Conservation (phyloP, 2,888 invertebrate species). For the Agonopterix alstromeriana region DNA sequence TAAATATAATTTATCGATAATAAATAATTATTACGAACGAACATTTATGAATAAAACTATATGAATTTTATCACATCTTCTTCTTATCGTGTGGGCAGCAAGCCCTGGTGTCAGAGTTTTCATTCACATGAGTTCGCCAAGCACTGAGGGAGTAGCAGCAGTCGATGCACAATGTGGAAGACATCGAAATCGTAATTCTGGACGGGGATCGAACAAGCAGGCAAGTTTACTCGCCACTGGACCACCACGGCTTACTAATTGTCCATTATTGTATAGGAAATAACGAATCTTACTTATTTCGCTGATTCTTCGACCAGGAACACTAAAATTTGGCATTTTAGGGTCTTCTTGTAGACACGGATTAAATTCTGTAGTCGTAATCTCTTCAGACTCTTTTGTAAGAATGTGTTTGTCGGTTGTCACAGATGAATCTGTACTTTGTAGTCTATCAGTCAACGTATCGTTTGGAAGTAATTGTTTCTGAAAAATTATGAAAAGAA, state of each 20-base stretch:
- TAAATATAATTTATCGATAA: constrained; percentile 7
- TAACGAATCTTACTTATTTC: constrained; percentile 29
- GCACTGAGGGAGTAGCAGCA: too few species aligned
- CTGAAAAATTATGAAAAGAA: neutral
- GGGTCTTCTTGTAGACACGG: constrained; percentile 24
- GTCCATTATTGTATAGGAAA: neutral
- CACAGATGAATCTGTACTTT: neutral
- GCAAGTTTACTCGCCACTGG: too few species aligned
- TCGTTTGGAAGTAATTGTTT: neutral
- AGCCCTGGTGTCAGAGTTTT: too few species aligned
- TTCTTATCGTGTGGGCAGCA: too few species aligned
- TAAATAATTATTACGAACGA: too few species aligned
- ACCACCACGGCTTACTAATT: too few species aligned
- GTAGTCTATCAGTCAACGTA: neutral
- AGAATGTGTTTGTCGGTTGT: constrained; percentile 1
- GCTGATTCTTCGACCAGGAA: constrained; percentile 28
- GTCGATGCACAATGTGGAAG: too few species aligned
- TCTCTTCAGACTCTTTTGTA: too few species aligned
- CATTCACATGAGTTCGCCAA: neutral
- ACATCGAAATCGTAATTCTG: too few species aligned
- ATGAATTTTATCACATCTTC: too few species aligned
- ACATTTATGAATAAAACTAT: too few species aligned
- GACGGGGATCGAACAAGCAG: too few species aligned
- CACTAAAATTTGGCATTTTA: constrained; percentile 28
- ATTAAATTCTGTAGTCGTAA: constrained; percentile 1